Evolutionary conservation across 2,113 vertebrate species (phyloP), one percentile per base, ranked within the genome.

Genomic region (Nerophis ophidion): DNA sequence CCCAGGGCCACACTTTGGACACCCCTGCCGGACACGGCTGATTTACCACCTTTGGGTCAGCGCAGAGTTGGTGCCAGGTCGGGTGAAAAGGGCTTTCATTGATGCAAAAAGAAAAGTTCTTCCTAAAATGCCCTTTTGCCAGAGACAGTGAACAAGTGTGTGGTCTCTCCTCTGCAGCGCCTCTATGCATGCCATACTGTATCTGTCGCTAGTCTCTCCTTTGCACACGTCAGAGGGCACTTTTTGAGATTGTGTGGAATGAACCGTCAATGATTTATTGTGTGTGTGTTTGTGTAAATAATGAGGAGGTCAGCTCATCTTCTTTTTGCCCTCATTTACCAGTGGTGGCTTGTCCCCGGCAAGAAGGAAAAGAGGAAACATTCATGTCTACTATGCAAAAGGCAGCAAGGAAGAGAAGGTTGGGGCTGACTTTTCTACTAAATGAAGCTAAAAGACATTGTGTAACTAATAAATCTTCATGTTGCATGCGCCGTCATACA

Each of bases 171-270:
- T 59, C 74, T 83, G 75, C 82, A 75, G 73, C 80, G 83, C 80
- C 74, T 87, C 80, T 88, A 86, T 89, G 90, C 90, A 91, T 91
- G 90, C 85, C 80, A 86, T 84, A 59, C 9, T 19, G 35, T 16
- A 12, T 77, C 50, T 74, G 66, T 79, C 71, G 79, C 16, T 57
- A 26, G 44, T 16, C 2, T 26, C 19, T 3, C 26, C 26, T 16
- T 36, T 17, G 15, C 48, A 80, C 61, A 36, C 38, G 34, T 8
- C 8, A 4, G 70, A 74, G 61, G 48, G 50, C 6, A 14, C 12
- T 42, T 19, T 42, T 14, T 71, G 54, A 63, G 63, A 70, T 35
- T 71, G 15, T 75, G 58, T 76, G 61, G 80, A 71, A 67, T 70
- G 56, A 84, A 68, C 68, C 67, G 56, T 64, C 69, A 62, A 68